These are phyloP conservation scores for Myiopsitta monachus DNA, from an alignment of 2,113 vertebrate species.

Conservation along the genomic window DNA sequence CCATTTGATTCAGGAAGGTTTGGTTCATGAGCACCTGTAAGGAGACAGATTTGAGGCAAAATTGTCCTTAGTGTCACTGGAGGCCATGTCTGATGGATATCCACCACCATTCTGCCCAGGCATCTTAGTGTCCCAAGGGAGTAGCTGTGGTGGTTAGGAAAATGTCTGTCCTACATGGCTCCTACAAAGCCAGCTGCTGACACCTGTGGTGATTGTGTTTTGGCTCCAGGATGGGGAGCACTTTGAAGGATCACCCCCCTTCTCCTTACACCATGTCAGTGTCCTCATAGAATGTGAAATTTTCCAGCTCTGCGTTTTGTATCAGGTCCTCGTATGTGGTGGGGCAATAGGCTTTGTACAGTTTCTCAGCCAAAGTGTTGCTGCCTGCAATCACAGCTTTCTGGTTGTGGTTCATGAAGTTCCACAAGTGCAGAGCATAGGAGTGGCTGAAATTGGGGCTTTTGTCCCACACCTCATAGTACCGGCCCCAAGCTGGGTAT, in stretches of 20 bases:
- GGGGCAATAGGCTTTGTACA: constrained; percentile 75
- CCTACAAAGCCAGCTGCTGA: background rate
- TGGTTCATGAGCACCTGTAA: background rate
- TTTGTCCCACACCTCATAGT: constrained; percentile 73
- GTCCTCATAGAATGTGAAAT: background rate
- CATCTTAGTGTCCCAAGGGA: background rate
- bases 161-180: background rate
- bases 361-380: constrained; percentile 73
- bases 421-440: constrained; percentile 78
- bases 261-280: background rate
- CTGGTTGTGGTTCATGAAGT: constrained; percentile 75
- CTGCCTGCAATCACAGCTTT: constrained; percentile 62
- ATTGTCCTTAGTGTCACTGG: background rate
- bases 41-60: background rate
- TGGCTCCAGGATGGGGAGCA: background rate
- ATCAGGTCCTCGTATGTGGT: constrained; percentile 65
- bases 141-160: background rate
- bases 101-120: background rate
- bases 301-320: background rate
- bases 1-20: background rate
- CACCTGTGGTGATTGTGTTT: background rate
- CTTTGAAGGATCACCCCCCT: background rate
- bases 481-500: constrained; percentile 61
- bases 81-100: fast-evolving
- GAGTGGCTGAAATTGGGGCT: constrained; percentile 70